Evolutionary conservation across 2,113 vertebrate species (phyloP).

Genomic region (Oenanthe oenanthe): DNA sequence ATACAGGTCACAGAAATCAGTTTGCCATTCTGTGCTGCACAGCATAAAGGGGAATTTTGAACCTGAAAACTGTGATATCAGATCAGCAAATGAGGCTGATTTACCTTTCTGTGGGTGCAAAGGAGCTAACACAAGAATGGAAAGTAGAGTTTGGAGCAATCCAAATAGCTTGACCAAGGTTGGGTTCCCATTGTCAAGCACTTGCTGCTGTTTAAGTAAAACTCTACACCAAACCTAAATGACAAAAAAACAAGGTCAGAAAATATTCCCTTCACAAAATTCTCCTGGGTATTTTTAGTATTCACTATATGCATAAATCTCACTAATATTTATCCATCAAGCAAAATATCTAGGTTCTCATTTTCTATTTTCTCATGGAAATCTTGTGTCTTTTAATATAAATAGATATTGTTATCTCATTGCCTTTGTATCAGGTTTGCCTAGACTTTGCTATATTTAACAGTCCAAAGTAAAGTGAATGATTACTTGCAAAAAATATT

Average conservation of each 20-base stretch:
- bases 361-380: constrained; percentile 13
- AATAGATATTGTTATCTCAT: neutral
- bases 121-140: neutral
- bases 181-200: neutral
- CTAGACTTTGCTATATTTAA: neutral
- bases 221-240: neutral
- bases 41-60: neutral
- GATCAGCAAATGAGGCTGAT: neutral
- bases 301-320: neutral
- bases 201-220: neutral
- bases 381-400: neutral
- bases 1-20: neutral
- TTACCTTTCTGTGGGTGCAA: neutral
- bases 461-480: neutral
- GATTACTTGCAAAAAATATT: neutral
- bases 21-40: neutral
- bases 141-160: neutral
- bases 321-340: neutral
- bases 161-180: neutral
- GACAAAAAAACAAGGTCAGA: neutral
- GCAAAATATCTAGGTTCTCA: neutral
- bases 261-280: neutral
- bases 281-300: neutral
- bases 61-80: neutral
- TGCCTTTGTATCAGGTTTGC: neutral